Evolutionary conservation across 2,113 vertebrate species (phyloP), one percentile per base, ranked within the genome.

Genomic region (Pogonocichla stellata): DNA sequence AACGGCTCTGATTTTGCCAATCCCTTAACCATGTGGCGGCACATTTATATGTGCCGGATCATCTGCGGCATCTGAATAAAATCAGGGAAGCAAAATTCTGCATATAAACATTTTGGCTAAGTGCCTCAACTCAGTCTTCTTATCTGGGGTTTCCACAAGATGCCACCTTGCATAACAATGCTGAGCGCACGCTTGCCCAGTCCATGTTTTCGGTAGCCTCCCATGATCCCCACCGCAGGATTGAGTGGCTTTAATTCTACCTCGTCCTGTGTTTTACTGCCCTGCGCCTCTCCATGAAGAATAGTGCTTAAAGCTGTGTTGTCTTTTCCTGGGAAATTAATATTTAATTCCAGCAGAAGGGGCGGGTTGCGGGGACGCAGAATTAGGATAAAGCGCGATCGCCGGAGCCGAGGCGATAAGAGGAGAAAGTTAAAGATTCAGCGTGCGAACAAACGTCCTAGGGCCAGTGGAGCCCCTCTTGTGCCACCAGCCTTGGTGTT

Each of bases 51-150:
- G 90, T 91, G 88, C 80, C 77, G 54, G 85, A 85, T 97, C 81
- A 94, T 96, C 94, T 97, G 93, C 54, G 19, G 93, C 92, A 92
- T 97, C 97, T 96, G 88, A 97, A 94, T 96, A 91, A 97, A 96
- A 97, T 92, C 95, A 95, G 91, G 95, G 94, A 97, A 94, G 94
- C 91, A 94, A 91, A 97, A 97, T 97, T 97, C 92, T 33, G 33
- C 95, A 97, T 97, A 96, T 95, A 95, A 85, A 96, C 89, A 87
- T 89, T 95, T 96, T 97, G 96, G 96, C 96, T 70, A 89, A 83
- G 75, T 95, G 94, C 96, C 94, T 97, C 70, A 83, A 89, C 90
- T 92, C 77, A 38, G 92, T 45, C 90, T 96, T 93, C 92, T 94
- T 86, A 83, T 95, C 92, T 88, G 92, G 97, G 96, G 90, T 90